Base-by-base conservation (phyloP, 2,888 invertebrate species). In the Scrobipalpa costella region DNA sequence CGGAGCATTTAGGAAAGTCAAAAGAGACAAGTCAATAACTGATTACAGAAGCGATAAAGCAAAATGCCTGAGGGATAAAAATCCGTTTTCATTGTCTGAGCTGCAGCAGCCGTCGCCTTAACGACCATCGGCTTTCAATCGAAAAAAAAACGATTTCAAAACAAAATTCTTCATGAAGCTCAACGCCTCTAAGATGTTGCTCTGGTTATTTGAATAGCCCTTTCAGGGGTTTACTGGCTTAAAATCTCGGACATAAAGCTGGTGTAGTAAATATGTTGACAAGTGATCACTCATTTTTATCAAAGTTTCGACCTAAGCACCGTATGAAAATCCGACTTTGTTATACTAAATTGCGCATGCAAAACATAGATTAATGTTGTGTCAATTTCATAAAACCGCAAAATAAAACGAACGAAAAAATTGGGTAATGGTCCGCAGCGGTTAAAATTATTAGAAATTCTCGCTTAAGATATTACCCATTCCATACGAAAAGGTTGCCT, bases 341-440 rank as follows among this genome's bases (percentile, higher is more conserved):
- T 21, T 59, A 44, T 17, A 69, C 67, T 66, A 73, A 81, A 79
- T 74, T 73, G 72, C 76, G 77, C 81, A 76, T 78, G 66, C 70
- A 75, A 68, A 77, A 83, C 73, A 65, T 60, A 72, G 75, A 81
- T 83, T 78, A 79, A 83, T 83, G 77, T 66, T 68, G 72, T 75
- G 81, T 77, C 82, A 80, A 81, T 80, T 80, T 77, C 81, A 79
- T 71, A 66, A 65, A 65, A 67, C 63, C 63, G 71, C 69, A 64
- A 69, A 73, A 71, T 69, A 69, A 74, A 78, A 76, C 72, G 69
- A 68, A 71, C 57, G 74, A 73, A 75, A 27, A 69, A 71, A 77
- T 73, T 72, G 76, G 68, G 68, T 76, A 80, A 82, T 80, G 75
- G 73, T 57, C 63, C 70, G 74, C 64, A 64, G 17, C 13, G n/a